Base-by-base conservation (phyloP, 2,888 invertebrate genomes). In the Emmelina monodactyla region DNA sequence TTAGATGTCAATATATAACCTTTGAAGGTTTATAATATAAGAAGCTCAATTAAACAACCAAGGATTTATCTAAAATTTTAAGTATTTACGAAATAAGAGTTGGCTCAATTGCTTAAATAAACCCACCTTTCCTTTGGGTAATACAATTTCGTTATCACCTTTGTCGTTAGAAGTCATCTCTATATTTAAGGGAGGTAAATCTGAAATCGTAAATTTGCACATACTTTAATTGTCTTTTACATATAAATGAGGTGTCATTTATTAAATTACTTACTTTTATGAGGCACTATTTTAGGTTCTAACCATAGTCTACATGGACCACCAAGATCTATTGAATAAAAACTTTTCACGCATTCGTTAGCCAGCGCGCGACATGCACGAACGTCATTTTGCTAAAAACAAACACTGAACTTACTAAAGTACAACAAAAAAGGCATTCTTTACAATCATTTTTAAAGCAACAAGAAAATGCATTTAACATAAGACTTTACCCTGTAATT, bases 281-380 rank as follows among this genome's bases (percentile, higher is more conserved):
- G 25, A n/a, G 25, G 9, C 6, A 10, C 37, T 12, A 58, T 25
- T 35, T 67, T 65, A 3, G 62, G 50, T 37, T 67, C 61, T 22
- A 67, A 37, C 78, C 76, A 79, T 13, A 79, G 51, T 34, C 73
- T 47, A 38, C 79, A 78, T 1, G 75, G 67, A 1, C 79, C 75
- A 0, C 66, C 67, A 1, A 49, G 44, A n/a, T 75, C 65, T 3
- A 49, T 47, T 0, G 56, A 47, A 39, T 76, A 78, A 37, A 70
- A 68, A 36, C 62, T 65, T 37, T 50, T 60, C 3, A 75, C 68
- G 35, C 79, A 79, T 28, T 55, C 53, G 35, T 54, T 54, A 2
- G 71, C 61, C n/a, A 76, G 38, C 1, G 41, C 40, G 1, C 62
- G 60, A 44, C 78, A 79, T 1, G 70, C 58, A 2, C 48, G 39